Evolutionary conservation across 2,113 vertebrate species (phyloP).

Genomic region (Etia nguti): DNA sequence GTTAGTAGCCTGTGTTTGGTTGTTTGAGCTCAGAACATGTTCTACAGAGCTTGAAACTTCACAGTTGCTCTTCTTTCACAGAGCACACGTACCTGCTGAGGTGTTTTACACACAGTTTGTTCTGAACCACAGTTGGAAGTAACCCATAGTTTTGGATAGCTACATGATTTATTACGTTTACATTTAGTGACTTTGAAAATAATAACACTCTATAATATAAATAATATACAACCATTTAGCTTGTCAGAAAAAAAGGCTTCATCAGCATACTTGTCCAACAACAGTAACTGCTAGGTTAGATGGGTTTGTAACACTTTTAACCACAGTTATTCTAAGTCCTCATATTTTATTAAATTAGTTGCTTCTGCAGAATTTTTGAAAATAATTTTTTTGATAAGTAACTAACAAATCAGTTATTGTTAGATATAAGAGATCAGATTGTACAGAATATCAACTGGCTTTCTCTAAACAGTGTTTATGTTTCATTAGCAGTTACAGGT

Average conservation of each 20-base stretch:
- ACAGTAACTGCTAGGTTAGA: not conserved
- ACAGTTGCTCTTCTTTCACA: accelerated
- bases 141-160: not conserved
- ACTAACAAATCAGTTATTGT: not conserved
- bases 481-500: accelerated
- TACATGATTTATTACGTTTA: not conserved
- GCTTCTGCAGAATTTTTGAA: not conserved
- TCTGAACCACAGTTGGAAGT: not conserved
- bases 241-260: not conserved
- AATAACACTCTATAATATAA: not conserved
- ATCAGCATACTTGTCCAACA: not conserved
- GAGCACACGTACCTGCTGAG: not conserved
- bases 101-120: not conserved
- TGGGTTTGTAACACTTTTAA: not conserved
- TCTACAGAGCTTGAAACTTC: not conserved
- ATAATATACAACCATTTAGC: not conserved
- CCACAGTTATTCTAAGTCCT: not conserved
- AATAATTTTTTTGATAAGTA: not conserved
- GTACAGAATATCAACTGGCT: not conserved
- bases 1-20: not conserved
- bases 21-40: not conserved
- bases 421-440: accelerated
- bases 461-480: not conserved
- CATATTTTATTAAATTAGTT: not conserved
- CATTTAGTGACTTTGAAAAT: not conserved